Evolutionary conservation across 2,888 invertebrate genomes (phyloP).

Genomic region (Tanypteryx hageni): DNA sequence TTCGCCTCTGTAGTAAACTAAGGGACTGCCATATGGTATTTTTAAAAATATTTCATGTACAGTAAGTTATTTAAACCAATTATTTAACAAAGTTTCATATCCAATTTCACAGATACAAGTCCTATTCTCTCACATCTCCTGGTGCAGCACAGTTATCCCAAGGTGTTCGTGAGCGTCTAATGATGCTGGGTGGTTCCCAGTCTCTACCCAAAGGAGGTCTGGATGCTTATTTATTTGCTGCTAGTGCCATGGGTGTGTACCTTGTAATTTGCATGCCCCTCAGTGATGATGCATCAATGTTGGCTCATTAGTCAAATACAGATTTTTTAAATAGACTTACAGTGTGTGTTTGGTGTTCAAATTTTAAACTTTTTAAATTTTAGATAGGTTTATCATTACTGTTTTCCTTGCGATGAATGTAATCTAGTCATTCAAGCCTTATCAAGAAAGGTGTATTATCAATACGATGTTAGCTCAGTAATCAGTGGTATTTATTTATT

Average conservation of each 20-base stretch:
- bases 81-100: neutral
- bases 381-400: neutral
- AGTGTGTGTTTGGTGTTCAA: conserved; percentile 29
- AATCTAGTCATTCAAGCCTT: conserved; percentile 19
- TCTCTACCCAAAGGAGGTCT: conserved; percentile 84
- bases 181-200: conserved; percentile 85
- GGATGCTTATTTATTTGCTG: conserved; percentile 63
- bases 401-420: neutral
- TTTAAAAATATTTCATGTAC: neutral
- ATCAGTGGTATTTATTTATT: neutral
- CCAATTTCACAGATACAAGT: conserved; percentile 79
- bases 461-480: neutral
- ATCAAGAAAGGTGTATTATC: conserved; percentile 28
- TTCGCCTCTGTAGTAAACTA: too few species aligned
- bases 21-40: neutral
- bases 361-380: neutral
- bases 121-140: conserved; percentile 89
- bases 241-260: conserved; percentile 64
- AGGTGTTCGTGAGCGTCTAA: conserved; percentile 88
- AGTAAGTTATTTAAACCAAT: neutral
- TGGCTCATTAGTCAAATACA: neutral
- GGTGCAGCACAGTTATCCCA: conserved; percentile 92
- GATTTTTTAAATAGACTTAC: neutral
- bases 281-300: conserved; percentile 7
- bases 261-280: conserved; percentile 38